These are phyloP conservation scores for Diglossa brunneiventris DNA, from an alignment of 2,113 vertebrate genomes.

Conservation along the genomic window DNA sequence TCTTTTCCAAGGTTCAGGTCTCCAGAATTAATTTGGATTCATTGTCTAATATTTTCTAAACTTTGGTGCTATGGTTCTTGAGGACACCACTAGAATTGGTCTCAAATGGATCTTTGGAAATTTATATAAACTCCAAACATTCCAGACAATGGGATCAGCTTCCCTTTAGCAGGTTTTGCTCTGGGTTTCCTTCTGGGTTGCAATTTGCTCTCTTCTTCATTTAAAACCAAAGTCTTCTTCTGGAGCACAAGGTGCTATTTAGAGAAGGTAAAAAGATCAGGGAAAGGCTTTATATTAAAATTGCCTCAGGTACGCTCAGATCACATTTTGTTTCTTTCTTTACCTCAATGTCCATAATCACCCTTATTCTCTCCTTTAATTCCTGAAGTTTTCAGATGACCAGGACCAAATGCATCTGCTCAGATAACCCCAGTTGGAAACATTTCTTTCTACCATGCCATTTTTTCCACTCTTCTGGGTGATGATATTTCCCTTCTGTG, in stretches of 20 bases:
- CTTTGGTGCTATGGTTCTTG: background rate
- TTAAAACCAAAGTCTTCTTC: background rate
- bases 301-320: background rate
- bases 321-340: background rate
- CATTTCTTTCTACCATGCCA: background rate
- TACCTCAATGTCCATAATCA: background rate
- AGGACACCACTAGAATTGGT: background rate
- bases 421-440: background rate
- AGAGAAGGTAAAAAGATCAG: background rate
- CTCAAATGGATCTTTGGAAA: background rate
- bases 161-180: rapidly evolving
- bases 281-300: background rate
- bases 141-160: background rate
- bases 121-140: background rate
- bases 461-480: background rate
- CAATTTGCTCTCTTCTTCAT: background rate
- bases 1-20: background rate
- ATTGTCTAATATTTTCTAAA: background rate
- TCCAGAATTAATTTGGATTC: background rate
- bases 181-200: background rate
- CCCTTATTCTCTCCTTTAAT: background rate
- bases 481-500: background rate
- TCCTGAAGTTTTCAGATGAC: background rate
- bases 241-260: background rate
- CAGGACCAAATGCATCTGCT: background rate